Percentiles rank a stretch among this genome's conserved stretches.
These are phyloP conservation scores for Eumaeus atala DNA, from an alignment of 1,140 invertebrate genomes.

Conservation along the genomic window DNA sequence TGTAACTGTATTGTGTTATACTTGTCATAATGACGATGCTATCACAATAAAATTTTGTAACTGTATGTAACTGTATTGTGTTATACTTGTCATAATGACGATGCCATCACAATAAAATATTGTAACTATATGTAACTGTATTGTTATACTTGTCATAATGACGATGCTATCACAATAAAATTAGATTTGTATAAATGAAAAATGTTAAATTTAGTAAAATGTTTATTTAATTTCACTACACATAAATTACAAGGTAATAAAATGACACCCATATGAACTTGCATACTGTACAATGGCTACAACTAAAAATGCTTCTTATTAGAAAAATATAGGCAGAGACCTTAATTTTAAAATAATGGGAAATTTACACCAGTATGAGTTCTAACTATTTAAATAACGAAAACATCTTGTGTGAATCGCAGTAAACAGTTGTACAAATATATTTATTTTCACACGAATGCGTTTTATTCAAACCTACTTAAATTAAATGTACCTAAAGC, in stretches of 20 bases:
- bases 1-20: too few species aligned
- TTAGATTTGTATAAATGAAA: slow-evolving; percentile 18
- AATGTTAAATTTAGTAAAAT: slow-evolving; percentile 30
- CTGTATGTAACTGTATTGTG: too few species aligned
- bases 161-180: too few species aligned
- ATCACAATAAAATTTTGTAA: too few species aligned
- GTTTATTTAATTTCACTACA: slow-evolving; percentile 43
- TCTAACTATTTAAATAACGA: neutral
- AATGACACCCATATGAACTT: slow-evolving; percentile 35
- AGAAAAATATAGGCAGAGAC: slow-evolving; percentile 35
- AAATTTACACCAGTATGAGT: neutral
- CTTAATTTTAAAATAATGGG: slow-evolving; percentile 9
- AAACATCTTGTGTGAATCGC: neutral
- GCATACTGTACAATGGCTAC: slow-evolving; percentile 39
- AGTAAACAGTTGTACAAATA: slow-evolving; percentile 4
- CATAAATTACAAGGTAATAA: slow-evolving; percentile 42
- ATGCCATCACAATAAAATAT: too few species aligned
- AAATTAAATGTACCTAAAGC: neutral
- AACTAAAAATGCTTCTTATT: slow-evolving; percentile 46
- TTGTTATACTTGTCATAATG: too few species aligned
- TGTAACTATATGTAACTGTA: too few species aligned
- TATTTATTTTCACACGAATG: neutral
- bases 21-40: too few species aligned
- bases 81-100: too few species aligned
- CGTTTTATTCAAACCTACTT: slow-evolving; percentile 4